Conservation (phyloP, 2,888 invertebrate species). For the Cosmia pyralina region DNA sequence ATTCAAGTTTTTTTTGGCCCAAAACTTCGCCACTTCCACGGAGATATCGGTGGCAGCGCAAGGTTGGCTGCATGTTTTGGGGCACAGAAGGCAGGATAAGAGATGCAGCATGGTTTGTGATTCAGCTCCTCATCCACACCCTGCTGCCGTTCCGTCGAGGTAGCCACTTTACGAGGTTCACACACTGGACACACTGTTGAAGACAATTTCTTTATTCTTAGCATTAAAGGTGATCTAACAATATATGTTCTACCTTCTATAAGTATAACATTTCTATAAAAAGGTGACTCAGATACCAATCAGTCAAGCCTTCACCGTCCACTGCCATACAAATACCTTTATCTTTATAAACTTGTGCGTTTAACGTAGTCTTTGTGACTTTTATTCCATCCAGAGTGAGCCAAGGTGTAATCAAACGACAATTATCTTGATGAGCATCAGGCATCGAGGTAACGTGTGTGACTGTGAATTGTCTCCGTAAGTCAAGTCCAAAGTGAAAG, state of each 20-base stretch:
- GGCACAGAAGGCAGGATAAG: no score
- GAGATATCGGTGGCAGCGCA: no score
- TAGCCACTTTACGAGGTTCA: no score
- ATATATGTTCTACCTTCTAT: background rate
- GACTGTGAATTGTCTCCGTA: conserved; percentile 30
- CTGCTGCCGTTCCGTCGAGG: no score
- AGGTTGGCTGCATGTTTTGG: no score
- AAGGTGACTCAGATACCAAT: conserved; percentile 17
- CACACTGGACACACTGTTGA: background rate
- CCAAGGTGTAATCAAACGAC: conserved; percentile 27
- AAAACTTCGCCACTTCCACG: no score
- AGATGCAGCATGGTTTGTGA: no score
- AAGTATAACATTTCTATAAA: background rate
- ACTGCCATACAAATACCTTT: background rate
- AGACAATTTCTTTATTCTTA: background rate
- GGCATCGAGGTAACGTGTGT: conserved; percentile 25
- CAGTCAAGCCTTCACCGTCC: background rate
- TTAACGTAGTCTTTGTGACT: conserved; percentile 28
- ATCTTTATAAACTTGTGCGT: conserved; percentile 8
- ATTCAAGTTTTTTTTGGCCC: no score
- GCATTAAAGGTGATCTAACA: background rate
- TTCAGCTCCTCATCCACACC: no score
- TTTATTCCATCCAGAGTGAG: conserved; percentile 20
- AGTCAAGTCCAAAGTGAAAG: conserved; percentile 31
- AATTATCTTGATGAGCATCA: conserved; percentile 54